Evolutionary conservation across 2,888 invertebrate species (phyloP).

Genomic region (Griposia aprilina): DNA sequence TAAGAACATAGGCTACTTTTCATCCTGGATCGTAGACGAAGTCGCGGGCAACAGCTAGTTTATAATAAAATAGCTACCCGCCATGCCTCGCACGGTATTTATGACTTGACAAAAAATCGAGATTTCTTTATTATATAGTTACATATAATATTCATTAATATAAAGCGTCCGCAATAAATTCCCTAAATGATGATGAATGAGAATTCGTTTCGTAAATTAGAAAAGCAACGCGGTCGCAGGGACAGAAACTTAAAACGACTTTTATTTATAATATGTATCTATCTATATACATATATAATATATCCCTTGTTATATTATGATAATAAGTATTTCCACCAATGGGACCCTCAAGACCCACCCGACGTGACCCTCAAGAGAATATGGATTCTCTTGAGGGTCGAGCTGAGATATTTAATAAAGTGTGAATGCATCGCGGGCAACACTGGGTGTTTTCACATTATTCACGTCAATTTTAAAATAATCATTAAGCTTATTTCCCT

Average conservation of each 20-base stretch:
- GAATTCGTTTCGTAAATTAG: background rate
- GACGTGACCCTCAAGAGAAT: too few species aligned
- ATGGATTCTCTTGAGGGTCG: conserved; percentile 2
- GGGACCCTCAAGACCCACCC: too few species aligned
- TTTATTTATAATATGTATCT: background rate
- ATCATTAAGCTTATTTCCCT: conserved; percentile 45
- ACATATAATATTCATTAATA: background rate
- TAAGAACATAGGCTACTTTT: too few species aligned
- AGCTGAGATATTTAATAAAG: conserved; percentile 22
- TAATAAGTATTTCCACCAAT: conserved; percentile 4
- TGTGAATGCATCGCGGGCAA: conserved; percentile 34
- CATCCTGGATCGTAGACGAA: too few species aligned
- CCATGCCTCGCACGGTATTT: background rate
- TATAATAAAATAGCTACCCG: background rate
- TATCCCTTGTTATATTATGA: background rate
- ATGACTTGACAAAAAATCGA: background rate
- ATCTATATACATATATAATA: too few species aligned
- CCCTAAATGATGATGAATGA: background rate
- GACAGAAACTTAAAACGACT: background rate
- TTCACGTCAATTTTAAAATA: conserved; percentile 36
- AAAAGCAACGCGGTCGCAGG: background rate
- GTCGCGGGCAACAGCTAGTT: too few species aligned
- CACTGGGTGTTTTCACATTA: conserved; percentile 8
- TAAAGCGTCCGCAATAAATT: background rate
- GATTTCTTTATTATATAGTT: background rate